These are phyloP conservation scores for Notoglanidium macrostoma DNA, from an alignment of 2,797 vertebrate genomes.

Conservation along the genomic window DNA sequence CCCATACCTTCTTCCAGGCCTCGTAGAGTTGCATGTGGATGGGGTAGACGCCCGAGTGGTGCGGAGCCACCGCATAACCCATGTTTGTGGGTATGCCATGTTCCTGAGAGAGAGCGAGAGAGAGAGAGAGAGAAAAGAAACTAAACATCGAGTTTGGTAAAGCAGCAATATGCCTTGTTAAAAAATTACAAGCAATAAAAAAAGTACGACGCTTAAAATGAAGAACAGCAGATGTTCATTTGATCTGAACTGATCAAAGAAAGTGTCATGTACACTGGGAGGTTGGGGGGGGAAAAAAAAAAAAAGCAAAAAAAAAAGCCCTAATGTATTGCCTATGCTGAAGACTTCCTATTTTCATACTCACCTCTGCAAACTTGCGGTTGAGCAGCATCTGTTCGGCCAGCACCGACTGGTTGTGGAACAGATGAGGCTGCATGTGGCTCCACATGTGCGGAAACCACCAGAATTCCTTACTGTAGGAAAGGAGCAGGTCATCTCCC, in stretches of 20 bases:
- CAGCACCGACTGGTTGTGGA: constrained; percentile 97
- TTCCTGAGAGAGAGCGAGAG: constrained; percentile 74
- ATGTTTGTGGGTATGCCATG: constrained; percentile 97
- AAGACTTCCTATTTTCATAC: constrained; percentile 60
- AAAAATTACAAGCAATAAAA: not conserved
- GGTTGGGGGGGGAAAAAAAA: not conserved
- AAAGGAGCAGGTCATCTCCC: constrained; percentile 93
- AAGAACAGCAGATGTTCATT: constrained; percentile 1
- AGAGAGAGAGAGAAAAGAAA: not conserved
- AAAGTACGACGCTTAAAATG: not conserved
- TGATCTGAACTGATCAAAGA: not conserved
- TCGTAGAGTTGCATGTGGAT: constrained; percentile 95
- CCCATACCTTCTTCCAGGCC: constrained; percentile 98
- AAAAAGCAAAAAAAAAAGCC: not conserved
- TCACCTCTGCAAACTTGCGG: constrained; percentile 96
- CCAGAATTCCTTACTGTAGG: constrained; percentile 95
- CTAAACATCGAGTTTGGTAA: not conserved
- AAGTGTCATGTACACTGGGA: not conserved
- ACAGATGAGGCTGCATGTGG: constrained; percentile 97
- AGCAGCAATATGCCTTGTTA: not conserved
- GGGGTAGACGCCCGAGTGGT: constrained; percentile 96
- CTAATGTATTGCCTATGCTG: not conserved
- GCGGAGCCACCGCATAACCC: constrained; percentile 96
- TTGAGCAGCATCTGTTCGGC: constrained; percentile 99
- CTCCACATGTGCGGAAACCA: constrained; percentile 99